Conservation (phyloP, 2,888 invertebrate species). For the Ernsta delagoae region DNA sequence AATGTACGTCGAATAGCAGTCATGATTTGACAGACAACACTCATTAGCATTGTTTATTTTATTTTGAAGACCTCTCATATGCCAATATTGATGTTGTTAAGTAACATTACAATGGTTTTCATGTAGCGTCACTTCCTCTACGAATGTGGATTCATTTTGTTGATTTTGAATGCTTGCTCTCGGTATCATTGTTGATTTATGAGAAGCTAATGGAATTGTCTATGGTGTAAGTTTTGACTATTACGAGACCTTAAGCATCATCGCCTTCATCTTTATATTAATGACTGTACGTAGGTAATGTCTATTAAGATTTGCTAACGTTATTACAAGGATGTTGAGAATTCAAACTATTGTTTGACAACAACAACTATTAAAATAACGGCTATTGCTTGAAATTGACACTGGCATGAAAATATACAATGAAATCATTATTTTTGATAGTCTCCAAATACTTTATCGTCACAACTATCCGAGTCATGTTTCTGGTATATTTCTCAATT, state of each 20-base stretch:
- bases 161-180: slow-evolving; percentile 20
- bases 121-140: slow-evolving; percentile 35
- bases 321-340: too few relatives aligned
- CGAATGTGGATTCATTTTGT: slow-evolving; percentile 24
- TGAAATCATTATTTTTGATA: neutral
- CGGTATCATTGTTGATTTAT: slow-evolving; percentile 22
- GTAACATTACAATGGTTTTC: slow-evolving; percentile 33
- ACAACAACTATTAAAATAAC: too few relatives aligned
- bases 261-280: too few relatives aligned
- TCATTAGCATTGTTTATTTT: slow-evolving; percentile 77
- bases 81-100: slow-evolving; percentile 36
- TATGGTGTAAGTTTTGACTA: slow-evolving; percentile 5
- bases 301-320: too few relatives aligned
- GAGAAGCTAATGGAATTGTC: slow-evolving; percentile 11
- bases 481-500: slow-evolving; percentile 27
- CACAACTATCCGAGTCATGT: slow-evolving; percentile 8
- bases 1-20: slow-evolving; percentile 48
- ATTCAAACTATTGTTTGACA: too few relatives aligned
- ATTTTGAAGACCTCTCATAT: slow-evolving; percentile 55
- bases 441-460: neutral
- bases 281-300: too few relatives aligned
- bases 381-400: too few relatives aligned
- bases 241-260: neutral
- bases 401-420: too few relatives aligned
- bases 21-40: slow-evolving; percentile 65